Base-by-base conservation (phyloP, 1,140 invertebrate species). In the Batillaria attramentaria region DNA sequence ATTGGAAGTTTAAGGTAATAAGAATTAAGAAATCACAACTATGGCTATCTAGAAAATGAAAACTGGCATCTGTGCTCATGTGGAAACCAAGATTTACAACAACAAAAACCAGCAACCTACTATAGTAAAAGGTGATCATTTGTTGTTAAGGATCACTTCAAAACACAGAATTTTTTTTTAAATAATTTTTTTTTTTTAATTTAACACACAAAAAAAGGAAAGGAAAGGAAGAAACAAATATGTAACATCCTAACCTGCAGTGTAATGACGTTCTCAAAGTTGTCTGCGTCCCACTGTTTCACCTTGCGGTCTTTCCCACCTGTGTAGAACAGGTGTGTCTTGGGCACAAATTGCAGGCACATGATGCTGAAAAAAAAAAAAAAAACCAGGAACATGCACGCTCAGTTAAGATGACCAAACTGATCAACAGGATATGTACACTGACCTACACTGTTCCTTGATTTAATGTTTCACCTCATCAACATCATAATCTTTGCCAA, bases 221-320 rank as follows among this genome's bases (percentile, higher is more conserved):
- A 16, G 46, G 42, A n/a, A n/a, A n/a, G n/a, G n/a, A n/a, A n/a
- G n/a, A n/a, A n/a, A n/a, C n/a, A n/a, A n/a, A n/a, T n/a, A n/a
- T n/a, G n/a, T n/a, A n/a, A n/a, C n/a, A n/a, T 43, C n/a, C 76
- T 60, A 93, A 96, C 96, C 90, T 96, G 93, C n/a, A 99, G 90
- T 0, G 97, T 98, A 13, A 95, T 92, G 76, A 99, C 97, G 91
- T 97, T 96, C 84, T 97, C 93, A 89, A 96, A 99, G 72, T 93
- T 95, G 89, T 99, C 98, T 0, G 94, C 97, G 92, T 99, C 98
- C 98, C 98, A 99, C 90, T 99, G 95, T 91, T 98, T 99, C 0
- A 99, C 74, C 77, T 95, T 95, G 2, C 96, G 96, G 92, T 99
- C 98, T 91, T 97, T 98, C 0, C 97, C 96, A 78, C 94, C 95